Evolutionary conservation across 1,140 invertebrate genomes (phyloP), one percentile per base, ranked within the genome.

Genomic region (Brachionus plicatilis): DNA sequence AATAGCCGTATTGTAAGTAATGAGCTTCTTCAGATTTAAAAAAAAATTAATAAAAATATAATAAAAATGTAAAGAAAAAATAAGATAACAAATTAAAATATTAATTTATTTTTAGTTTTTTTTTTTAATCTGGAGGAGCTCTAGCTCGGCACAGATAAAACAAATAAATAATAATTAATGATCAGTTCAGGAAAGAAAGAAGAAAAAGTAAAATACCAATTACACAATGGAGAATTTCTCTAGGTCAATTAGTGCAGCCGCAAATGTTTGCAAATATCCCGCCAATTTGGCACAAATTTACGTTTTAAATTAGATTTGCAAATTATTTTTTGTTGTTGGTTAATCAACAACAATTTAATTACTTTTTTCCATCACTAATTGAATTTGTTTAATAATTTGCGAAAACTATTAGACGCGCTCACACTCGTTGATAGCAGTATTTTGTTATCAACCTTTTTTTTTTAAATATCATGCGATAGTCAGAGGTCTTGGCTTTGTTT

Each of bases 221-320:
- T n/a, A n/a, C n/a, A n/a, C n/a, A n/a, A n/a, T n/a, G n/a, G n/a
- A n/a, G n/a, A 76, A 7, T 37, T 37, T 37, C 33, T 37, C 33
- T 37, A 76, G 72, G 72, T 76, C 72, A 76, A 76, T 50, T 76
- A 50, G 20, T n/a, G 4, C 27, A 76, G 17, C 12, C 8, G 17
- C 43, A 76, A 50, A 50, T 29, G 43, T 50, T 76, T 37, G 43
- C 29, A 50, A 76, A 76, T 76, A 24, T 76, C 72, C 72, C 72
- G 72, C 72, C 20, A 43, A 75, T 75, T 43, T 76, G 3, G 33
- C 33, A 37, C 45, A 11, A 47, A 12, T 47, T 47, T 60, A 20
- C 53, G 53, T 60, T 60, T 20, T 20, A 60, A 60, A 60, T 60
- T 60, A 60, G 53, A 60, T 60, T 60, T 60, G 53, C 20, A 27